Evolutionary conservation across 2,888 invertebrate genomes (phyloP).

Genomic region (Eulithis prunata): DNA sequence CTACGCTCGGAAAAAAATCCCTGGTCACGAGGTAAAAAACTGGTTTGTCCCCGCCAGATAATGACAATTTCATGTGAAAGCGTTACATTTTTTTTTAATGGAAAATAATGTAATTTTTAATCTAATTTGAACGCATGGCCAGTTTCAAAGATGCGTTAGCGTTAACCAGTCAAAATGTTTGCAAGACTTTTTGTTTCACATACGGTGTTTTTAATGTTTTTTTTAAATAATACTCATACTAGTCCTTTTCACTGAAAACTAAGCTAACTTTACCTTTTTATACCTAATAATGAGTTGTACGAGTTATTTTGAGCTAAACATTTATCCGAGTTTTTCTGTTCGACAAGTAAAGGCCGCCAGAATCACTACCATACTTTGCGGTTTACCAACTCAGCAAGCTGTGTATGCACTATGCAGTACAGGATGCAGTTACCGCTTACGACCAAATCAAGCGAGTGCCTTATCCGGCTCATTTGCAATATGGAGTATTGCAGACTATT

Average conservation of each 20-base stretch:
- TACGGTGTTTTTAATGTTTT: no score
- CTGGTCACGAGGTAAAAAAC: constrained; percentile 8
- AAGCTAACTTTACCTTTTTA: no score
- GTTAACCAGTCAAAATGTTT: no score
- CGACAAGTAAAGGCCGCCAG: background rate
- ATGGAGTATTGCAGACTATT: constrained; percentile 21
- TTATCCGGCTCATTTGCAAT: constrained; percentile 29
- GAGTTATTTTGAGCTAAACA: background rate
- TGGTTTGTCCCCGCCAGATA: background rate
- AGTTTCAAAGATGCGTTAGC: background rate
- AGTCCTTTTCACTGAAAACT: no score
- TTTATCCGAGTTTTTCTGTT: background rate
- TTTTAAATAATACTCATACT: no score
- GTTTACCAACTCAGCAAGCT: constrained; percentile 24
- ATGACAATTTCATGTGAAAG: background rate
- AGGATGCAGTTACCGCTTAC: constrained; percentile 31
- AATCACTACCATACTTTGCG: constrained; percentile 27
- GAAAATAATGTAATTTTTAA: background rate
- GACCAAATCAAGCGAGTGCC: constrained; percentile 28
- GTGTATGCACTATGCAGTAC: constrained; percentile 20
- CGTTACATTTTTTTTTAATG: background rate
- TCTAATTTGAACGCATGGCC: background rate
- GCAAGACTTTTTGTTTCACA: no score
- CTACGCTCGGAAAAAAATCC: constrained; percentile 10
- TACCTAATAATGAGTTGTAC: no score